A percentile compares a stretch with the other conserved stretches of the same genome.
These are phyloP conservation scores for Plagiodera versicolora DNA, from an alignment of 2,888 invertebrate species.

Conservation along the genomic window DNA sequence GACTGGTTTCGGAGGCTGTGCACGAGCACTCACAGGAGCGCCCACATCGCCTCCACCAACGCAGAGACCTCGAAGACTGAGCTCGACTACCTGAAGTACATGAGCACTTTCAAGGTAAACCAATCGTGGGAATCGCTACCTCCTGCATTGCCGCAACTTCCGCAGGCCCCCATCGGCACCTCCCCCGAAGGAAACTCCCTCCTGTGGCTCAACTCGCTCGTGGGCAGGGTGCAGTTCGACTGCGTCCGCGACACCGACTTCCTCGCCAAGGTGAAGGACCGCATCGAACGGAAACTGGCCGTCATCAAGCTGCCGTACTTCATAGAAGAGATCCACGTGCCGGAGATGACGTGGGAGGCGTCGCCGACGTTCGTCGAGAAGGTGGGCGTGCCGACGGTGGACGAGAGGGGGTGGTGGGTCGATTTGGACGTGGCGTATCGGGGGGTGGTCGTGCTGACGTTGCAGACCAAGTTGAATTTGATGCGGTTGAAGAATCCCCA, in stretches of 20 bases:
- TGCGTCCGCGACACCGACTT: slow-evolving; percentile 74
- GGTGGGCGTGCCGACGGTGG: slow-evolving; percentile 67
- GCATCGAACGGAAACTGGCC: slow-evolving; percentile 83
- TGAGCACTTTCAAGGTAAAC: slow-evolving; percentile 47
- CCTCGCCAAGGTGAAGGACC: slow-evolving; percentile 69
- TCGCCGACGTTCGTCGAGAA: slow-evolving; percentile 68
- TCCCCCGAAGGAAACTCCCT: slow-evolving; percentile 54
- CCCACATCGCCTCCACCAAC: slow-evolving; percentile 12
- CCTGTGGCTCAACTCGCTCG: slow-evolving; percentile 76
- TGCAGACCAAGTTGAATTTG: slow-evolving; percentile 87
- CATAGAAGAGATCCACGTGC: slow-evolving; percentile 79
- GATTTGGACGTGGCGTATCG: slow-evolving; percentile 81
- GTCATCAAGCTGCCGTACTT: slow-evolving; percentile 87
- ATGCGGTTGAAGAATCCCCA: slow-evolving; percentile 63
- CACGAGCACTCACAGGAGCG: slow-evolving; percentile 42
- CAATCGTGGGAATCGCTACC: too few species aligned
- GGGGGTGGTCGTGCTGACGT: slow-evolving; percentile 76
- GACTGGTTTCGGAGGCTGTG: slow-evolving; percentile 70
- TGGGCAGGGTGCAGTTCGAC: slow-evolving; percentile 81
- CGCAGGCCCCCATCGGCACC: too few species aligned
- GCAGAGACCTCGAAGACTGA: slow-evolving; percentile 32
- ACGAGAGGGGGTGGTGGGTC: slow-evolving; percentile 86
- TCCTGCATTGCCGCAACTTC: too few species aligned
- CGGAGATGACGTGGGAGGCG: slow-evolving; percentile 72
- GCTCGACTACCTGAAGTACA: slow-evolving; percentile 48